Percentiles rank a stretch among this genome's conserved stretches.
phyloP scores from a whole-genome alignment of 2,888 invertebrate genomes.

The Volucella bombylans region DNA sequence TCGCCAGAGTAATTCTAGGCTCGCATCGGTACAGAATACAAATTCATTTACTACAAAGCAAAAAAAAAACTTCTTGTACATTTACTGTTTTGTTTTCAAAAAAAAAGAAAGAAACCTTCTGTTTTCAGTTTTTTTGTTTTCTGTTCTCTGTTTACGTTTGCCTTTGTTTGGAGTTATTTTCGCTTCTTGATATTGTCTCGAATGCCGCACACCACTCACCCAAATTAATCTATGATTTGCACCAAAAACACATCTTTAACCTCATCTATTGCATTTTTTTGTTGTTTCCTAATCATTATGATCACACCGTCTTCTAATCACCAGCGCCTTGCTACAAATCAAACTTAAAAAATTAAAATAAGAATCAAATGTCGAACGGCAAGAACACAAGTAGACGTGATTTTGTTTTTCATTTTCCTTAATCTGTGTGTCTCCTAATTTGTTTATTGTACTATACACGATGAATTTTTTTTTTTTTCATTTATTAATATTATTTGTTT shows the following conservation, averaged over 20 bases:
- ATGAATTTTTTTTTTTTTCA: constrained; percentile 47
- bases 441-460: constrained; percentile 69
- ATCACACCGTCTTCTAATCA: constrained; percentile 41
- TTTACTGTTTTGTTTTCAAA: constrained; percentile 29
- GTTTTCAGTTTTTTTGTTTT: constrained; percentile 40
- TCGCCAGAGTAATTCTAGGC: constrained; percentile 75
- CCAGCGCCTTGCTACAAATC: constrained; percentile 56
- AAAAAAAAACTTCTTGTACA: constrained; percentile 58
- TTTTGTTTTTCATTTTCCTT: constrained; percentile 32
- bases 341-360: background rate
- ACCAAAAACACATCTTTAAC: constrained; percentile 56
- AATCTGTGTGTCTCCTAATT: constrained; percentile 64
- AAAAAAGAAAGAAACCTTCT: background rate
- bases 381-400: constrained; percentile 37
- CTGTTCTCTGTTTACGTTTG: constrained; percentile 20
- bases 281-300: constrained; percentile 29
- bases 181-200: constrained; percentile 71
- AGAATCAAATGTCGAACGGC: constrained; percentile 16
- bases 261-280: constrained; percentile 59
- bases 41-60: constrained; percentile 51
- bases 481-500: constrained; percentile 49
- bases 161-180: constrained; percentile 45
- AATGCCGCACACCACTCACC: constrained; percentile 51
- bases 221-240: constrained; percentile 68
- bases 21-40: constrained; percentile 76